phyloP scores from a whole-genome alignment of 1,140 invertebrate genomes.

The Halictus rubicundus region DNA sequence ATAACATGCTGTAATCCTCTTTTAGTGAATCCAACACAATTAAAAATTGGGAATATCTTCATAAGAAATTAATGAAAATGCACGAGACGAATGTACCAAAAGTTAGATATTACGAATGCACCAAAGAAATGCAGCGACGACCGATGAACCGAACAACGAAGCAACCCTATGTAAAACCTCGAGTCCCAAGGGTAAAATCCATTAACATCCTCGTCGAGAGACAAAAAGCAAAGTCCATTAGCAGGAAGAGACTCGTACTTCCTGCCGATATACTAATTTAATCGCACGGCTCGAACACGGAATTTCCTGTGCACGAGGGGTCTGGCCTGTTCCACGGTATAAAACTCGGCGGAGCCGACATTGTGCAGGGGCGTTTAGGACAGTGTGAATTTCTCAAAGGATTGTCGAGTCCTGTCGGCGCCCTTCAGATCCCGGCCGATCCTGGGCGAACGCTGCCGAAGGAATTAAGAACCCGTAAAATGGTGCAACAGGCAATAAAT shows the following conservation, averaged over 20 bases:
- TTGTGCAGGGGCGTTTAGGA: slow-evolving; percentile 57
- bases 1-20: no score
- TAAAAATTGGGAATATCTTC: no score
- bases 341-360: slow-evolving; percentile 16
- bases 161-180: no score
- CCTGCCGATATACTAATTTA: slow-evolving; percentile 26
- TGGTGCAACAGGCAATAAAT: slow-evolving; percentile 76
- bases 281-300: neutral
- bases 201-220: slow-evolving; percentile 18
- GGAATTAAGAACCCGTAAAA: slow-evolving; percentile 78
- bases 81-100: no score
- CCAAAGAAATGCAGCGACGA: no score
- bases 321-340: neutral
- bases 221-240: slow-evolving; percentile 25
- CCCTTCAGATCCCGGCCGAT: slow-evolving; percentile 55
- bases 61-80: no score
- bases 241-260: neutral
- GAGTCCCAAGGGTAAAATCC: neutral
- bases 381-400: slow-evolving; percentile 68
- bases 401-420: slow-evolving; percentile 64
- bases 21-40: no score
- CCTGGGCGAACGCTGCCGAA: slow-evolving; percentile 58
- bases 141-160: no score
- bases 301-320: neutral
- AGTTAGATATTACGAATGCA: no score